A percentile compares a stretch with the other conserved stretches of the same genome.
phyloP scores from a whole-genome alignment of 2,797 vertebrate species.

The Toxotes lorentzi region DNA sequence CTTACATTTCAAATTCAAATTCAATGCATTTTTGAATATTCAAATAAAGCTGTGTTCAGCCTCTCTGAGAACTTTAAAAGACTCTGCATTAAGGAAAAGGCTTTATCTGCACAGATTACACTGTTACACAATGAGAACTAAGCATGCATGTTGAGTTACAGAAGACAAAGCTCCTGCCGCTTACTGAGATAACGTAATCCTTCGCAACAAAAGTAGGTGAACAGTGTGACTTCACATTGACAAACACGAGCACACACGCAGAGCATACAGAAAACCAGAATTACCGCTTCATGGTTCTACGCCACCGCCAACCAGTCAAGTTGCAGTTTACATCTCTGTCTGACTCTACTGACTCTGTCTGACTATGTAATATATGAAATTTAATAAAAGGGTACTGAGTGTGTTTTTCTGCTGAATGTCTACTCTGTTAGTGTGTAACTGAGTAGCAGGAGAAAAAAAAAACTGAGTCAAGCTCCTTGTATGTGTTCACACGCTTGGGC shows the following conservation, averaged over 20 bases:
- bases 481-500: too few species aligned
- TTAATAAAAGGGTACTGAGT: too few species aligned
- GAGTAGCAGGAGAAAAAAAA: too few species aligned
- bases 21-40: constrained; percentile 74
- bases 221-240: constrained; percentile 51
- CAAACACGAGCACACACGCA: constrained; percentile 42
- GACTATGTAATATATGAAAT: too few species aligned
- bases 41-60: constrained; percentile 67
- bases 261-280: constrained; percentile 15
- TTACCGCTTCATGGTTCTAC: too few species aligned
- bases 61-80: constrained; percentile 70
- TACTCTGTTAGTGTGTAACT: too few species aligned
- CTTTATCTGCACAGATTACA: constrained; percentile 75
- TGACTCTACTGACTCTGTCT: too few species aligned
- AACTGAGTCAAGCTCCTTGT: too few species aligned
- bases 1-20: constrained; percentile 77
- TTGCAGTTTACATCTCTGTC: too few species aligned
- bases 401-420: too few species aligned
- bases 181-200: constrained; percentile 81
- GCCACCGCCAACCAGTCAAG: too few species aligned
- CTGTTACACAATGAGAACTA: constrained; percentile 75
- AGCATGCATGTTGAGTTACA: constrained; percentile 73
- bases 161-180: constrained; percentile 78
- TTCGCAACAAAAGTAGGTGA: constrained; percentile 66
- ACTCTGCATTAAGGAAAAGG: constrained; percentile 58